Conservation (phyloP, 2,888 invertebrate species). For the Pseudanteris insignis region DNA sequence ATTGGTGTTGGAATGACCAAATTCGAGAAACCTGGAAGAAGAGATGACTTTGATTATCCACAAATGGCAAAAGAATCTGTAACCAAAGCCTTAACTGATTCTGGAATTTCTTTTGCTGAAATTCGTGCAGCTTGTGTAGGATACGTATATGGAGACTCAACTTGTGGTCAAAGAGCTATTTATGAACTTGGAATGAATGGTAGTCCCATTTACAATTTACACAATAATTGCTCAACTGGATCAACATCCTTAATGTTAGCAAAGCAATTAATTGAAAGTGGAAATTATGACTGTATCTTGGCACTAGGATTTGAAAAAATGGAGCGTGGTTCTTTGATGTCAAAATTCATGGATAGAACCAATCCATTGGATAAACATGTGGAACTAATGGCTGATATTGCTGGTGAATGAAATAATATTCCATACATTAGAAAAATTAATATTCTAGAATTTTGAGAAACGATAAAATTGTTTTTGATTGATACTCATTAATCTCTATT, state of each 20-base stretch:
- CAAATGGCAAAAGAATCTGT: conserved; percentile 95
- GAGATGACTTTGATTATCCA: conserved; percentile 88
- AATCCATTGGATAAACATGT: conserved; percentile 92
- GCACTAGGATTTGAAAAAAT: conserved; percentile 99
- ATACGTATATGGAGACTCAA: conserved; percentile 95
- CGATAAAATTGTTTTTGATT: no score
- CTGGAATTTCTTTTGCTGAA: conserved; percentile 77
- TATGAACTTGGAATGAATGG: conserved; percentile 96
- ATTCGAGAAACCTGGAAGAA: conserved; percentile 92
- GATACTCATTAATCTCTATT: neutral
- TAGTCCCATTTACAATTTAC: conserved; percentile 97
- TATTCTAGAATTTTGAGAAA: no score
- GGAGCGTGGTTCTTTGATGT: conserved; percentile 87
- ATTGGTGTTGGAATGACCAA: conserved; percentile 98
- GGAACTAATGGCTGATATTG: conserved; percentile 82
- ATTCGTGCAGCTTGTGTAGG: conserved; percentile 92
- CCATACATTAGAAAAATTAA: no score
- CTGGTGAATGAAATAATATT: conserved; percentile 68
- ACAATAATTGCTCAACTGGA: conserved; percentile 98
- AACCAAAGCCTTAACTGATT: conserved; percentile 85
- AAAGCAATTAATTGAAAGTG: conserved; percentile 91
- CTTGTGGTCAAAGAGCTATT: conserved; percentile 92
- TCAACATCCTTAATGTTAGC: conserved; percentile 90
- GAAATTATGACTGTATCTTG: conserved; percentile 85
- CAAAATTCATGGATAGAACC: conserved; percentile 81